Evolutionary conservation across 2,113 vertebrate genomes (phyloP).

Genomic region (Noctilio leporinus): DNA sequence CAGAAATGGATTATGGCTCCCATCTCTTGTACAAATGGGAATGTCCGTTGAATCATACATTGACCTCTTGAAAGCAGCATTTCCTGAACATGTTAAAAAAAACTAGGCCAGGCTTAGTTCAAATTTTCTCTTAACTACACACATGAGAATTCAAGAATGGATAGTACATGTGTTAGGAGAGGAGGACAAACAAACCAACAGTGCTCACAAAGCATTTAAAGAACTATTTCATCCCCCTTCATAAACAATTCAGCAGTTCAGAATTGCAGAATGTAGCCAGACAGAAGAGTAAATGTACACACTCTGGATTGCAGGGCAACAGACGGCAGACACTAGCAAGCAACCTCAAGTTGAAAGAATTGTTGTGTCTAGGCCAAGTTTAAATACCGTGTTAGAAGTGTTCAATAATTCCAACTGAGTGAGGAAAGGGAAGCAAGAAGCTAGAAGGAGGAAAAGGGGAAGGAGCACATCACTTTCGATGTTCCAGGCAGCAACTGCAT

Average conservation of each 20-base stretch:
- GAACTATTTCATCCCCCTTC: background rate
- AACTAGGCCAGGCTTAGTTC: background rate
- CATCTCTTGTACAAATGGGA: background rate
- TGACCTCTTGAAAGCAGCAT: background rate
- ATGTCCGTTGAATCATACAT: background rate
- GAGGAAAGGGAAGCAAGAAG: background rate
- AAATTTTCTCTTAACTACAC: conserved; percentile 34
- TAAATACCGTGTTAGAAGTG: background rate
- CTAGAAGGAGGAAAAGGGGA: background rate
- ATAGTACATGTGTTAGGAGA: background rate
- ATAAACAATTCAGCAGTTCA: background rate
- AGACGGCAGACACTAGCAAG: background rate
- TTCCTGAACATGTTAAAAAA: background rate
- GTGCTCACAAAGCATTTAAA: background rate
- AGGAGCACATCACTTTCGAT: background rate
- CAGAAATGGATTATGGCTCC: background rate
- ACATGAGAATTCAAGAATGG: background rate
- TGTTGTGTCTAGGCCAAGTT: background rate
- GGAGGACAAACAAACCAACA: background rate
- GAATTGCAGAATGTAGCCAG: background rate
- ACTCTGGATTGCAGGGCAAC: background rate
- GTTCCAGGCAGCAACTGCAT: background rate
- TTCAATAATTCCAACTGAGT: background rate
- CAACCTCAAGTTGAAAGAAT: background rate
- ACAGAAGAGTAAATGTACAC: background rate